phyloP scores from a whole-genome alignment of 2,888 invertebrate genomes.

The Drosophila pseudotakahashii region DNA sequence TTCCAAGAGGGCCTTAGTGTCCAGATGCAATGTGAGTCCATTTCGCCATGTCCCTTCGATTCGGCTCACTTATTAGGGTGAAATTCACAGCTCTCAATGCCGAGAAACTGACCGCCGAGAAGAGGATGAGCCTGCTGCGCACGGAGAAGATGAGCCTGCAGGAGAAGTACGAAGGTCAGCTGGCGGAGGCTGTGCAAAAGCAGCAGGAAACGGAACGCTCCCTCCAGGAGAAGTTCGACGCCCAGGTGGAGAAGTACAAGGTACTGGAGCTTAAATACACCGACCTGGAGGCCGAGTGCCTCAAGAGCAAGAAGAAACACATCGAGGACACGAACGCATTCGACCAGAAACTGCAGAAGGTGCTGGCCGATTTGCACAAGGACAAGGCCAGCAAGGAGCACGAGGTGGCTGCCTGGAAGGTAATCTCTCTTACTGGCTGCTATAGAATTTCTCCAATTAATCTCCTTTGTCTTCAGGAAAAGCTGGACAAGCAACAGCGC shows the following conservation, averaged over 20 bases:
- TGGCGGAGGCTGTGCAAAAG: slow-evolving; percentile 85
- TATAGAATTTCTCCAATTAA: background rate
- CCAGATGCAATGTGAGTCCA: slow-evolving; percentile 86
- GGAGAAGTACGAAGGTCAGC: slow-evolving; percentile 85
- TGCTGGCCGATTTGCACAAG: slow-evolving; percentile 85
- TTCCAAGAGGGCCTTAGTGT: slow-evolving; percentile 86
- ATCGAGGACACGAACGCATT: slow-evolving; percentile 85
- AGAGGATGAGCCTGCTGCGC: slow-evolving; percentile 86
- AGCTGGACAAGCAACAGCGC: slow-evolving; percentile 71
- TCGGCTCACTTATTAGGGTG: background rate
- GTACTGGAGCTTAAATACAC: slow-evolving; percentile 85
- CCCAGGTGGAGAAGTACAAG: slow-evolving; percentile 86
- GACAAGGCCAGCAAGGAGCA: slow-evolving; percentile 80
- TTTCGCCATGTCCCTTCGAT: background rate
- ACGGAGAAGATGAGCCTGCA: slow-evolving; percentile 85
- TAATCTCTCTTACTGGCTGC: slow-evolving; percentile 47
- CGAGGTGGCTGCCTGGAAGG: slow-evolving; percentile 84
- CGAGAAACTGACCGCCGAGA: slow-evolving; percentile 86
- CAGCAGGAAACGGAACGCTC: slow-evolving; percentile 85
- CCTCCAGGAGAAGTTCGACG: slow-evolving; percentile 85
- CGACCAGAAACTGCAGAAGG: slow-evolving; percentile 84
- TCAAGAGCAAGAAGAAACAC: slow-evolving; percentile 85
- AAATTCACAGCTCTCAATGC: slow-evolving; percentile 86
- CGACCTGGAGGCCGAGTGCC: slow-evolving; percentile 85
- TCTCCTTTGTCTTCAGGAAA: slow-evolving; percentile 58